phyloP scores from a whole-genome alignment of 2,797 vertebrate genomes.

The Leuciscus waleckii region DNA sequence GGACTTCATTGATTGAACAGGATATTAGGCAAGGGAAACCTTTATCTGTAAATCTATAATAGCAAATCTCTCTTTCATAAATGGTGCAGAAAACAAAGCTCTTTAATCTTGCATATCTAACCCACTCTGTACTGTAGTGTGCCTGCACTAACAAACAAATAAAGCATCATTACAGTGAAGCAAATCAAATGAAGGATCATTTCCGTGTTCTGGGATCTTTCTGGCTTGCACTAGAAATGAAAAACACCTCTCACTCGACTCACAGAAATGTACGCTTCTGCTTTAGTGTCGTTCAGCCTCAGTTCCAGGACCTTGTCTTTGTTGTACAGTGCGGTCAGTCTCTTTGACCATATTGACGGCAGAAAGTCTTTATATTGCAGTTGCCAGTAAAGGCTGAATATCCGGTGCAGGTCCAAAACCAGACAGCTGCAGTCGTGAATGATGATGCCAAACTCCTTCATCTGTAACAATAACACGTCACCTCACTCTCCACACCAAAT shows the following conservation, averaged over 20 bases:
- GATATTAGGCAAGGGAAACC: background rate
- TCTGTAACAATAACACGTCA: slow-evolving; percentile 74
- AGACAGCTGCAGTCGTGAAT: slow-evolving; percentile 95
- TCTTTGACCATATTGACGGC: slow-evolving; percentile 90
- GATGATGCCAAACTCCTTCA: slow-evolving; percentile 93
- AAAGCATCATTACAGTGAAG: background rate
- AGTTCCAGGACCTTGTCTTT: slow-evolving; percentile 80
- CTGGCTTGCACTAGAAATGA: slow-evolving; percentile 14
- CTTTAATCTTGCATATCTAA: background rate
- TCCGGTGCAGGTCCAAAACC: slow-evolving; percentile 89
- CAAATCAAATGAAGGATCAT: background rate
- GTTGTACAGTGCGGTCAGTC: slow-evolving; percentile 88
- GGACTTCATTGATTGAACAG: background rate
- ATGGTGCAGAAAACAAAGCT: background rate
- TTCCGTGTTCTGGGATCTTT: background rate
- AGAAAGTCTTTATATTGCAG: slow-evolving; percentile 81
- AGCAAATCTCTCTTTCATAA: background rate
- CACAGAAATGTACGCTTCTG: slow-evolving; percentile 90
- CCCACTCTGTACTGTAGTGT: background rate
- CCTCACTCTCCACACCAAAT: background rate
- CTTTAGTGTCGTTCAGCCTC: slow-evolving; percentile 84
- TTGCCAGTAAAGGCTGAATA: slow-evolving; percentile 83
- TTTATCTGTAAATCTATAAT: background rate
- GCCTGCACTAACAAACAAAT: background rate
- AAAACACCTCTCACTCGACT: slow-evolving; percentile 67